Evolutionary conservation across 2,888 invertebrate species (phyloP), one percentile per base, ranked within the genome.

Genomic region (Carabus problematicus): DNA sequence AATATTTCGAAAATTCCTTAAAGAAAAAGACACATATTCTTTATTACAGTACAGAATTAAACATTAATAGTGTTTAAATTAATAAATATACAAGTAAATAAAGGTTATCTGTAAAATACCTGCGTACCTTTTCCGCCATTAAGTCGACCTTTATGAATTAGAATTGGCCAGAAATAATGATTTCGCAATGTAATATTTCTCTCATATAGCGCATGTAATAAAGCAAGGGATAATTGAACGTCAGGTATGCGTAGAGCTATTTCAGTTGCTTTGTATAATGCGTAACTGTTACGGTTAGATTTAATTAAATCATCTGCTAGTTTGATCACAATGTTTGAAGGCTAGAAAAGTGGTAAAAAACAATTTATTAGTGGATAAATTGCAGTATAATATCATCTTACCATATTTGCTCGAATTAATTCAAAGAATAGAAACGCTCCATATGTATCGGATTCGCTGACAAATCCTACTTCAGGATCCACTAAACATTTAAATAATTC

Each of bases 131-230:
- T 81, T 72, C 89, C 88, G 0, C 88, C 88, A 64, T 83, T 80
- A 18, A 77, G 79, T 58, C 81, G 82, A 0, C 84, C 82, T 8
- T 80, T 81, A 1, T 84, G 80, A 16, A 88, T 60, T 55, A 90
- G 70, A 61, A 89, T 78, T 0, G 90, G 89, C 90, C 90, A 90
- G 76, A 89, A 90, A 76, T 86, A 90, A 73, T 90, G 89, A 0
- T 88, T 83, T 12, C 88, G 82, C 3, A 87, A 68, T 18, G 64
- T 61, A 18, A 66, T 14, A 42, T 69, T 69, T 9, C 56, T 43
- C 7, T 62, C 47, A 40, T 45, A 56, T 8, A 78, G 69, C 58
- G 73, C 72, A 61, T 74, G 78, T 54, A 88, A 82, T 72, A 87
- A 70, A 47, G 81, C 81, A 41, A 85, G 72, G 0, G 85, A 84